Base-by-base conservation (phyloP, 92 coral and sea anemone species). In the Porites cylindrica region DNA sequence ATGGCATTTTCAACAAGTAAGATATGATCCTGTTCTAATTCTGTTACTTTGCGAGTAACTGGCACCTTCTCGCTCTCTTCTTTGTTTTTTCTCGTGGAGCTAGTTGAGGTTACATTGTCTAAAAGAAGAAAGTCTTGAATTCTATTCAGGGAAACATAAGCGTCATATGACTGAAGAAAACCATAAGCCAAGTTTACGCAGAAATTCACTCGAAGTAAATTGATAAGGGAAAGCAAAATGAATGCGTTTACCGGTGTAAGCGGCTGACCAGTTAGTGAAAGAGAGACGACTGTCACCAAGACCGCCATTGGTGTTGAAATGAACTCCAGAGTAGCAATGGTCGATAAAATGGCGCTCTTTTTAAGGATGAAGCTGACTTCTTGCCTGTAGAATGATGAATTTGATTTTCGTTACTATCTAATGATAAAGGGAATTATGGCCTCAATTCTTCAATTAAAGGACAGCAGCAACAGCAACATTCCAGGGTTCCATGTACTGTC, bases 61-160 rank as follows among this genome's bases (percentile, higher is more conserved):
- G 18, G n/a, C 19, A 62, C 66, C 2, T 19, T 7, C 7, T 69
- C 38, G 6, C 6, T 38, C 12, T 69, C 32, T 8, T 24, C 51
- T 21, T n/a, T 13, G 51, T 69, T 6, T 10, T 24, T 12, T 19
- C 9, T 9, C 51, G 10, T 69, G 7, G 11, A 2, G 14, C 16
- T 69, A 10, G 71, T 6, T 66, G 19, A 66, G 10, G 71, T n/a
- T n/a, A 66, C 32, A 56, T 56, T 24, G 9, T 66, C 71, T 21
- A 66, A 66, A 66, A 66, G 74, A 23, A 69, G 51, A 18, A 69
- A 69, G 47, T 66, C 71, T 21, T 66, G 20, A 14, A 66, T 66
- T 24, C 71, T 66, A 10, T 14, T 10, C 10, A 56, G 61, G 16
- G 61, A 56, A 56, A 56, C 61, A 14, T 56, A 56, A 56, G 61